phyloP scores from a whole-genome alignment of 2,888 invertebrate species.

The Troides helena region DNA sequence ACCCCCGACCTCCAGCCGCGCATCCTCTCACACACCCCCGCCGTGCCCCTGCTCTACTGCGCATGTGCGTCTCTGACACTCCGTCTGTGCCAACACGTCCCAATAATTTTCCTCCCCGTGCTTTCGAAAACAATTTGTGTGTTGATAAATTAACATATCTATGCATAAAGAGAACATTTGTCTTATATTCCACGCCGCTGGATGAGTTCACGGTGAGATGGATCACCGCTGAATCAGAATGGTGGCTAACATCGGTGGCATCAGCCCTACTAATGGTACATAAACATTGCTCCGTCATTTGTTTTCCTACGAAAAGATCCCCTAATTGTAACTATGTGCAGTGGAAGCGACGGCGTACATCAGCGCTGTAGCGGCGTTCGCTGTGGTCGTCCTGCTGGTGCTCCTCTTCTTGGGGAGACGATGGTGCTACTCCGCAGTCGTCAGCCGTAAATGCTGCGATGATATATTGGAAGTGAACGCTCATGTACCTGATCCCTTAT shows the following conservation, averaged over 20 bases:
- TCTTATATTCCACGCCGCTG: neutral
- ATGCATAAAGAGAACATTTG: neutral
- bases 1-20: conserved; percentile 67
- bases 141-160: conserved; percentile 10
- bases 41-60: conserved; percentile 61
- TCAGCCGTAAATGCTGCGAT: conserved; percentile 66
- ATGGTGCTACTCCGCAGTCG: conserved; percentile 70
- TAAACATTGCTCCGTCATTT: conserved; percentile 45
- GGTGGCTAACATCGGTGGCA: conserved; percentile 70
- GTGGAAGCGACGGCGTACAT: conserved; percentile 93
- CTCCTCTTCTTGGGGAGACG: conserved; percentile 93
- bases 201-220: conserved; percentile 31
- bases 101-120: conserved; percentile 49
- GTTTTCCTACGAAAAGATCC: conserved; percentile 29
- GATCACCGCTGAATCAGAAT: conserved; percentile 48
- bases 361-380: conserved; percentile 91
- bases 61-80: conserved; percentile 68
- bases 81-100: conserved; percentile 64
- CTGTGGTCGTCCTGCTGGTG: conserved; percentile 89
- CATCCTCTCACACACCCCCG: conserved; percentile 63
- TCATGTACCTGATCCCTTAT: conserved; percentile 57
- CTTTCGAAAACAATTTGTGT: conserved; percentile 35
- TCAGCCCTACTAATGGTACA: conserved; percentile 67
- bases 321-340: conserved; percentile 58
- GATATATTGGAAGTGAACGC: conserved; percentile 72